Conservation (phyloP, 1,140 invertebrate genomes). For the Drosophila micromelanica region DNA sequence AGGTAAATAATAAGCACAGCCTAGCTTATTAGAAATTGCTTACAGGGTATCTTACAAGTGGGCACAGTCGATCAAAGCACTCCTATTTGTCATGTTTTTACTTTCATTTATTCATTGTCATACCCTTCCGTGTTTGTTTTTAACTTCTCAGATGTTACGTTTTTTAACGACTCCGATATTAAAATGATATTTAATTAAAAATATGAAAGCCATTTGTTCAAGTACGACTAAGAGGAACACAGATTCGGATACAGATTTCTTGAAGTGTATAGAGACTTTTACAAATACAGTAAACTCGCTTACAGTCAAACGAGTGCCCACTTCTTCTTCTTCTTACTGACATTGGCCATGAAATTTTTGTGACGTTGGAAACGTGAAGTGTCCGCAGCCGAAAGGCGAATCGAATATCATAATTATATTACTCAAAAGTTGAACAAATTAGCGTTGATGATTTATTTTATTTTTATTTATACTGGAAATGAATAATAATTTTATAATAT, state of each 20-base stretch:
- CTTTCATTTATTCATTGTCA: conserved; percentile 7
- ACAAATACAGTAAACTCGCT: conserved; percentile 17
- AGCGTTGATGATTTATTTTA: neutral
- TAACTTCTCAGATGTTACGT: neutral
- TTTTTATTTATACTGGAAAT: neutral
- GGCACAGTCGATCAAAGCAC: neutral
- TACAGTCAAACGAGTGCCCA: conserved; percentile 27
- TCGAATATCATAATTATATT: conserved; percentile 13
- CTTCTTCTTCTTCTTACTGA: conserved; percentile 44
- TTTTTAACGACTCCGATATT: no score
- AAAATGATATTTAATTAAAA: no score
- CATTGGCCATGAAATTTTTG: conserved; percentile 47
- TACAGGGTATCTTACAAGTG: no score
- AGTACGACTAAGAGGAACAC: neutral
- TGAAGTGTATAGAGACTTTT: neutral
- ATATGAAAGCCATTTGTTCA: no score
- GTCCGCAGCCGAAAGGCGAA: conserved; percentile 8
- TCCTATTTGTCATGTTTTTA: neutral
- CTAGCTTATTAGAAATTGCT: no score
- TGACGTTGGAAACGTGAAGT: conserved; percentile 40
- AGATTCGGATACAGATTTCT: neutral
- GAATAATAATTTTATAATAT: neutral
- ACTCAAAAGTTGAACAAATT: conserved; percentile 1
- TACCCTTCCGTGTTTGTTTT: conserved; percentile 24
- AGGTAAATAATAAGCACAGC: no score